Percentiles rank a stretch among this genome's conserved stretches.
These are phyloP conservation scores for Thelaira solivaga DNA, from an alignment of 2,888 invertebrate genomes.

Conservation along the genomic window DNA sequence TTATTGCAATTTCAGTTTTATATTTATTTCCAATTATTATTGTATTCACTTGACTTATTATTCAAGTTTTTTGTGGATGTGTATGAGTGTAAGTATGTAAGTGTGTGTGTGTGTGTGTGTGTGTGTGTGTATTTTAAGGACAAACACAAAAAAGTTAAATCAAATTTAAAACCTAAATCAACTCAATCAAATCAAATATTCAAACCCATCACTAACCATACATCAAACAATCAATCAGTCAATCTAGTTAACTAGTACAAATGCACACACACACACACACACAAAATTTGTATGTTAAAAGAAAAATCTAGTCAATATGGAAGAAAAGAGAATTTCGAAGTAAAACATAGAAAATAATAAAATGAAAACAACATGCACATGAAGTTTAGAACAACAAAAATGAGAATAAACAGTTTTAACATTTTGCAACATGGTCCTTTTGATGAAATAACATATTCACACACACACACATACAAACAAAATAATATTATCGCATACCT, in stretches of 20 bases:
- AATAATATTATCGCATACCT: too few relatives aligned
- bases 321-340: too few relatives aligned
- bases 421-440: not conserved
- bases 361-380: not conserved
- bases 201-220: constrained; percentile 42
- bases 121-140: too few relatives aligned
- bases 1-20: too few relatives aligned
- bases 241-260: constrained; percentile 39
- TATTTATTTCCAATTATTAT: too few relatives aligned
- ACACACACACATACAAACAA: too few relatives aligned
- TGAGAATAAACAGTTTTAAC: not conserved
- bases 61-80: too few relatives aligned
- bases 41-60: too few relatives aligned
- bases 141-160: constrained; percentile 49
- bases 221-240: constrained; percentile 56
- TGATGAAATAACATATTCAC: too few relatives aligned
- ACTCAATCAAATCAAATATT: constrained; percentile 57
- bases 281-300: not conserved
- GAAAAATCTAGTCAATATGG: not conserved
- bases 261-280: not conserved
- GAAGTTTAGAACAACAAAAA: not conserved
- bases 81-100: too few relatives aligned
- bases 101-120: too few relatives aligned
- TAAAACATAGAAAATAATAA: not conserved
- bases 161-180: constrained; percentile 54